A percentile compares a stretch with the other conserved stretches of the same genome.
phyloP scores from a whole-genome alignment of 1,140 invertebrate genomes.

The Nephotettix cincticeps region DNA sequence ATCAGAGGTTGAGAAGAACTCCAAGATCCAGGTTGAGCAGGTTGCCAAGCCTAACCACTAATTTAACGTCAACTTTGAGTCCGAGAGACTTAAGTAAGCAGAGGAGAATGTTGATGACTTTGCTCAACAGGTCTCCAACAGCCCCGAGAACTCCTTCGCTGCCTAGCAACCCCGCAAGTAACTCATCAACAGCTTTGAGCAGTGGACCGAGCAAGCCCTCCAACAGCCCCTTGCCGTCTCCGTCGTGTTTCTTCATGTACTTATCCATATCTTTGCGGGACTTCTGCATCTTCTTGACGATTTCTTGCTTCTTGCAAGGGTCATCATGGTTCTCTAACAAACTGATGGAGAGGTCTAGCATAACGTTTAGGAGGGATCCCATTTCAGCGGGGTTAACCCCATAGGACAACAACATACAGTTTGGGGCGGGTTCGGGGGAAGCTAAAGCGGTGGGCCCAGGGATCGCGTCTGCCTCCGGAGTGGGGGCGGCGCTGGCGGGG shows the following conservation, averaged over 20 bases:
- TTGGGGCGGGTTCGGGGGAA: not conserved
- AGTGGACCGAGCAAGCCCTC: not conserved
- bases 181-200: not conserved
- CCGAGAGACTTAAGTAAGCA: not conserved
- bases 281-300: not conserved
- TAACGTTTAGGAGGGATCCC: not conserved
- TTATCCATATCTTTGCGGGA: not conserved
- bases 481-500: no score
- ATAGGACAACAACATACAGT: not conserved
- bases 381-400: not conserved
- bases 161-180: not conserved
- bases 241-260: not conserved
- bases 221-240: not conserved
- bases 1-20: not conserved
- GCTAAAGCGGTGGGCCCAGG: not conserved
- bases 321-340: not conserved
- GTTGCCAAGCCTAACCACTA: not conserved
- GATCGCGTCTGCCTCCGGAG: no score
- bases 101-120: not conserved
- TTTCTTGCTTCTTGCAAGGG: not conserved
- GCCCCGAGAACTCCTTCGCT: not conserved
- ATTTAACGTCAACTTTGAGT: not conserved
- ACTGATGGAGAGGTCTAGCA: not conserved
- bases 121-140: not conserved
- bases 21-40: not conserved